Evolutionary conservation across 1,140 invertebrate genomes (phyloP).

Genomic region (Sycobia sp.): DNA sequence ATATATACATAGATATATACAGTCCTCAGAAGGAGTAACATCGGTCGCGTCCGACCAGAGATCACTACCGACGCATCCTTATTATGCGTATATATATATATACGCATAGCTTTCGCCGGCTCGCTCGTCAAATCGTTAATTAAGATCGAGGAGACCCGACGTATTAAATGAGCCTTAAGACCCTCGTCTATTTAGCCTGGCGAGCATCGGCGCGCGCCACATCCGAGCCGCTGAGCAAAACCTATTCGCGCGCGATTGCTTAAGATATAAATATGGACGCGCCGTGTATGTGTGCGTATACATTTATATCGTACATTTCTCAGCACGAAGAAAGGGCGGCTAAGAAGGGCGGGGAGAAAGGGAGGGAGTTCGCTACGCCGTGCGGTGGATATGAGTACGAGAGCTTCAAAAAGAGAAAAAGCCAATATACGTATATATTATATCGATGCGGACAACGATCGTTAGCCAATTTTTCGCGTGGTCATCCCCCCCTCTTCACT

Average conservation of each 20-base stretch:
- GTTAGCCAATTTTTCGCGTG: conserved; percentile 28
- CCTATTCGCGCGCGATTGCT: conserved; percentile 24
- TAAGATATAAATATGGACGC: background rate
- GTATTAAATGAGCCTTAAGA: conserved; percentile 30
- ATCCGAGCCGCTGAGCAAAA: conserved; percentile 13
- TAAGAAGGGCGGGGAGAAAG: background rate
- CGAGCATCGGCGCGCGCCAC: conserved; percentile 6
- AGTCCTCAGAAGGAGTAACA: too few species aligned
- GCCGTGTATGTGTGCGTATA: background rate
- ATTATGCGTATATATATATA: too few species aligned
- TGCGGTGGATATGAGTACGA: too few species aligned
- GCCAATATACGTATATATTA: conserved; percentile 24
- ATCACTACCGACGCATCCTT: too few species aligned
- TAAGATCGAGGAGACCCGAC: conserved; percentile 28
- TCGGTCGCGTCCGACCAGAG: too few species aligned
- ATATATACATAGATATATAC: too few species aligned
- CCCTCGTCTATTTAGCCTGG: conserved; percentile 19
- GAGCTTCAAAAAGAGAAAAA: conserved; percentile 4
- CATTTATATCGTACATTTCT: background rate
- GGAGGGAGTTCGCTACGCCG: too few species aligned
- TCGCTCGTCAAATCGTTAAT: conserved; percentile 32
- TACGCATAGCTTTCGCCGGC: too few species aligned
- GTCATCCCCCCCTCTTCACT: conserved; percentile 17
- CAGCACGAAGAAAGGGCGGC: background rate
- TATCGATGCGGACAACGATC: conserved; percentile 19